Conservation (phyloP, 2,888 invertebrate genomes). For the Tigriopus californicus region DNA sequence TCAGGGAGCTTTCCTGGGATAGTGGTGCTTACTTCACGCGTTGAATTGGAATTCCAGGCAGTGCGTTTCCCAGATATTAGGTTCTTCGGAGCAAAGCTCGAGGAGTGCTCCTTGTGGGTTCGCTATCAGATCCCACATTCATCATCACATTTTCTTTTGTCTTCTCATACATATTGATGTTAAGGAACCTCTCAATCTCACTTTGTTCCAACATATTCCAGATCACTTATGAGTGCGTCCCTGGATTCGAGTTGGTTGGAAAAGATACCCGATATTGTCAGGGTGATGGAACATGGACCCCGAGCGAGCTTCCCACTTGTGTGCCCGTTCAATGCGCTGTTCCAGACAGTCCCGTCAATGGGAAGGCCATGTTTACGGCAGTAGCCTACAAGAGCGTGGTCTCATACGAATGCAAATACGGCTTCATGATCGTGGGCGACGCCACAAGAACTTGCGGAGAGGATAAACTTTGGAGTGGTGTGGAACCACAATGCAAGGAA, state of each 20-base stretch:
- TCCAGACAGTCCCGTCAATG: constrained; percentile 76
- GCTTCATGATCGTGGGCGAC: constrained; percentile 74
- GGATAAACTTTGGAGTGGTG: constrained; percentile 84
- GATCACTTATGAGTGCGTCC: constrained; percentile 76
- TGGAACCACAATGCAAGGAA: constrained; percentile 82
- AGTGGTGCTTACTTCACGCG: no score
- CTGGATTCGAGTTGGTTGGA: constrained; percentile 76
- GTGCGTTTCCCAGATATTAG: no score
- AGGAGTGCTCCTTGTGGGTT: no score
- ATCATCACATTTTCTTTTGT: no score
- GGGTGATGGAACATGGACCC: constrained; percentile 58
- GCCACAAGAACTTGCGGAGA: constrained; percentile 77
- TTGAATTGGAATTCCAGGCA: no score
- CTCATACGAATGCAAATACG: constrained; percentile 85
- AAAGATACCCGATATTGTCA: constrained; percentile 75
- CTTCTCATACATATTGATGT: no score
- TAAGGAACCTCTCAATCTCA: no score
- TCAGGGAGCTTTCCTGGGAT: no score
- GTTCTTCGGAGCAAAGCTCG: no score
- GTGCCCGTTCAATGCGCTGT: constrained; percentile 83
- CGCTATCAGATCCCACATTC: no score
- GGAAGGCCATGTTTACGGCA: constrained; percentile 77
- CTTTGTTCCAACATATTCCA: constrained; percentile 34
- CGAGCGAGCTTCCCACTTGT: constrained; percentile 31
- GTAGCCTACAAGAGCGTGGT: constrained; percentile 87